phyloP scores from a whole-genome alignment of 2,113 vertebrate species.

The Peromyscus leucopus region DNA sequence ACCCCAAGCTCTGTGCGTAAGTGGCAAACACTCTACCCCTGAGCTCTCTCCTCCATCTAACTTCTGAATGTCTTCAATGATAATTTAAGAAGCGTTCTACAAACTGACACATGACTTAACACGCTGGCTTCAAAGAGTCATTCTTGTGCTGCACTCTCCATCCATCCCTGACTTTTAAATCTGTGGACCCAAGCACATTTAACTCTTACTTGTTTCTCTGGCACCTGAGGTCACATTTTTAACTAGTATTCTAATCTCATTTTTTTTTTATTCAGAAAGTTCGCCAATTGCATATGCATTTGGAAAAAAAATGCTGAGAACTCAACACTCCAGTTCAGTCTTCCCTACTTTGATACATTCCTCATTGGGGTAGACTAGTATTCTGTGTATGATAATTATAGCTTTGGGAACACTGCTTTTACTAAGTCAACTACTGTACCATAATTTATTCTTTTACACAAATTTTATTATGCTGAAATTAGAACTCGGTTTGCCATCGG shows the following conservation, averaged over 20 bases:
- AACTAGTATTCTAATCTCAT: neutral
- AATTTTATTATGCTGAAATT: neutral
- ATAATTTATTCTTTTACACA: neutral
- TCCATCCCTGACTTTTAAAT: neutral
- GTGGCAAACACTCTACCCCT: neutral
- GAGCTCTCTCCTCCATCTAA: no score
- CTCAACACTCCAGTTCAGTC: neutral
- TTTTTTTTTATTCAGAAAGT: neutral
- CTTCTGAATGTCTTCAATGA: neutral
- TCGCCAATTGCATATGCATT: neutral
- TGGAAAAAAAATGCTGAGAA: neutral
- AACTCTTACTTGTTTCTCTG: neutral
- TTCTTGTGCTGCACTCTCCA: rapidly evolving
- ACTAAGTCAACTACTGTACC: neutral
- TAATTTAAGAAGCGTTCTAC: neutral
- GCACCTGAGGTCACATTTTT: neutral
- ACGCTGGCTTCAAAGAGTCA: neutral
- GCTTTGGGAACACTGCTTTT: neutral
- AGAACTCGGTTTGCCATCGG: neutral
- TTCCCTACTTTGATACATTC: neutral
- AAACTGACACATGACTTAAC: neutral
- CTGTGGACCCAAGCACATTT: neutral
- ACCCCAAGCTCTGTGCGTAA: neutral
- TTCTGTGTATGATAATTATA: neutral
- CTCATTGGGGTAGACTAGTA: neutral